Percentiles rank a stretch among this genome's conserved stretches.
phyloP scores from a whole-genome alignment of 2,888 invertebrate species.

The Dexiosoma caninum region DNA sequence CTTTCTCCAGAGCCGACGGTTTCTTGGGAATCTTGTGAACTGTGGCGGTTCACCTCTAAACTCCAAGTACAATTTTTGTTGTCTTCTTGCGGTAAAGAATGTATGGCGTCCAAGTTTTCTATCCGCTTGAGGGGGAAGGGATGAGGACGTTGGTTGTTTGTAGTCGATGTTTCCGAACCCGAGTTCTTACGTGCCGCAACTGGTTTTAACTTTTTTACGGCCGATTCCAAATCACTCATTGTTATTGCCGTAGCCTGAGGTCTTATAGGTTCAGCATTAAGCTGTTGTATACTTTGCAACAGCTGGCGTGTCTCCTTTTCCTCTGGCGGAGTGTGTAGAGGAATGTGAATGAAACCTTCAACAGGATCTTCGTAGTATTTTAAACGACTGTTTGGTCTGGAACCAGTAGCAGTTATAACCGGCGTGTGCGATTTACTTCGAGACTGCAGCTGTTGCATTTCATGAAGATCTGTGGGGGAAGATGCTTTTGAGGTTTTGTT shows the following conservation, averaged over 20 bases:
- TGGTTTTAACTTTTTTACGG: constrained; percentile 58
- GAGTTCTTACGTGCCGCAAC: constrained; percentile 65
- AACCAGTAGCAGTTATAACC: constrained; percentile 70
- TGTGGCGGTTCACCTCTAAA: constrained; percentile 74
- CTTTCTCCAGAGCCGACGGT: constrained; percentile 78
- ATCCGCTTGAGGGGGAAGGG: constrained; percentile 67
- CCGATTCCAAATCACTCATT: constrained; percentile 52
- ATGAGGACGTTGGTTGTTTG: constrained; percentile 13
- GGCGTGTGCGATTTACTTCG: constrained; percentile 79
- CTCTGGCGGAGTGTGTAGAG: constrained; percentile 86
- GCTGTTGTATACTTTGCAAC: constrained; percentile 72
- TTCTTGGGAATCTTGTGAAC: constrained; percentile 79
- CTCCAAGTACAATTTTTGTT: constrained; percentile 73
- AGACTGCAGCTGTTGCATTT: constrained; percentile 65
- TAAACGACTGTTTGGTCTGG: constrained; percentile 74
- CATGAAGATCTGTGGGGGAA: constrained; percentile 74
- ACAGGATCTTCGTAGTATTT: constrained; percentile 83
- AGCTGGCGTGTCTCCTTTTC: constrained; percentile 79
- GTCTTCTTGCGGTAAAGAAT: constrained; percentile 79
- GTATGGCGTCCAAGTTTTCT: constrained; percentile 80
- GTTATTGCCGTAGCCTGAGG: constrained; percentile 59
- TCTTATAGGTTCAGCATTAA: constrained; percentile 69
- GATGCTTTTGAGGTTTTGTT: constrained; percentile 79
- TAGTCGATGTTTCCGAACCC: constrained; percentile 29
- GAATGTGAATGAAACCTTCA: constrained; percentile 84